Percentiles rank a stretch among this genome's conserved stretches.
phyloP scores from a whole-genome alignment of 35 echinoderm and acorn worm genomes.

The Holothuria glaberrima region DNA sequence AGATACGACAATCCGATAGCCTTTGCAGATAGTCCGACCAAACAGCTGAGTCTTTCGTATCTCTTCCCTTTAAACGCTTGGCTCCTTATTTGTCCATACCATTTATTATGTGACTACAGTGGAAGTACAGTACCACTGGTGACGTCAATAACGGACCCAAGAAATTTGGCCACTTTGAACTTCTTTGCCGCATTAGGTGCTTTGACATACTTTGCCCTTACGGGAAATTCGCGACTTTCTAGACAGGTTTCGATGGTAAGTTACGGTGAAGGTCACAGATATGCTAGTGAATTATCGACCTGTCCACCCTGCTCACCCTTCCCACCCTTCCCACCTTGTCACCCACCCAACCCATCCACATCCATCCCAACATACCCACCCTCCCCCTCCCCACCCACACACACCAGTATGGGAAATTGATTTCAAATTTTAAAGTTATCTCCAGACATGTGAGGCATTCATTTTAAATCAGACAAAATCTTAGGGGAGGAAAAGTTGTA shows the following conservation, averaged over 20 bases:
- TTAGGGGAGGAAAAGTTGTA: too few relatives aligned
- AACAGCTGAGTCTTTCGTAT: slow-evolving; percentile 10
- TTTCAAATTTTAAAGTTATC: too few relatives aligned
- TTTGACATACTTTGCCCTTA: background rate
- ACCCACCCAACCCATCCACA: too few relatives aligned
- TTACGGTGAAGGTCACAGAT: background rate
- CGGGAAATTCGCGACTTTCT: slow-evolving; percentile 25
- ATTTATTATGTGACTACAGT: slow-evolving; percentile 36
- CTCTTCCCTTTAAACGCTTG: slow-evolving; percentile 24
- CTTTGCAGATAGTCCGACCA: background rate
- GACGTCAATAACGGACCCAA: slow-evolving; percentile 1
- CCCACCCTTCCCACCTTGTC: too few relatives aligned
- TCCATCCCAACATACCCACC: too few relatives aligned
- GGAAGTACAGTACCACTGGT: slow-evolving; percentile 1
- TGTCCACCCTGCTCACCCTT: too few relatives aligned
- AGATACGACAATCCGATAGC: slow-evolving; percentile 37
- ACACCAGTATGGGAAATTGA: too few relatives aligned
- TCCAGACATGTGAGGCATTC: too few relatives aligned
- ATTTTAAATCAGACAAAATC: too few relatives aligned
- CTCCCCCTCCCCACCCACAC: too few relatives aligned
- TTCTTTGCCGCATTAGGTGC: background rate
- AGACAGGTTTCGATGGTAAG: slow-evolving; percentile 47
- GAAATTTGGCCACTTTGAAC: slow-evolving; percentile 34
- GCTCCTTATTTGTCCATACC: slow-evolving; percentile 11
- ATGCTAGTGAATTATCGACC: too few relatives aligned